Evolutionary conservation across 2,113 vertebrate genomes (phyloP), one percentile per base, ranked within the genome.

Genomic region (Zapornia atra): DNA sequence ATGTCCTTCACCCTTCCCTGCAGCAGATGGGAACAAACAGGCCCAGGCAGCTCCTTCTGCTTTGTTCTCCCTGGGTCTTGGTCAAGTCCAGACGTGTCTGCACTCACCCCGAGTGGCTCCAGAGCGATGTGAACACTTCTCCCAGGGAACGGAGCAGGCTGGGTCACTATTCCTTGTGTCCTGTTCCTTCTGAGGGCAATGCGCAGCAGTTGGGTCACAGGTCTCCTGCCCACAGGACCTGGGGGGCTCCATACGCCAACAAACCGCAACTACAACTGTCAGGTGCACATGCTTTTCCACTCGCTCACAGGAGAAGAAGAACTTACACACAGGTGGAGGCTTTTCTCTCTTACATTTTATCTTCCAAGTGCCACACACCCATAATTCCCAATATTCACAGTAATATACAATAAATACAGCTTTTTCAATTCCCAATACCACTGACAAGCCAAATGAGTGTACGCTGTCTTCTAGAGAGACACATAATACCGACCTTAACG

Each of bases 361-460:
- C 57, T 72, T 36, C 83, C 82, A 34, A 42, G 22, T 33, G 48
- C 82, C 96, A 81, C 84, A 3, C 96, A 7, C 91, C 64, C 97
- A 18, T 12, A 66, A 3, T 51, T 82, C 91, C 90, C 88, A 76
- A 10, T 98, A 97, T 98, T 98, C 97, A 98, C 98, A 98, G 69
- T 80, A 97, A 97, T 89, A 63, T 97, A 97, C 97, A 98, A 91
- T 97, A 97, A 95, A 96, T 97, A 97, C 97, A 97, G 86, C 42
- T 78, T 78, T 9, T 71, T 53, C 40, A 8, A 72, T 56, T 90
- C 77, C 96, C 59, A 3, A 33, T 18, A 69, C 88, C 76, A 46
- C 71, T 4, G 84, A 59, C 26, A 18, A 88, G 86, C 84, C 71
- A 5, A 21, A 31, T 1, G 4, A 15, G 42, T 0, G 10, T 7